Evolutionary conservation across 2,797 vertebrate species (phyloP).

Genomic region (Centroberyx gerrardi): DNA sequence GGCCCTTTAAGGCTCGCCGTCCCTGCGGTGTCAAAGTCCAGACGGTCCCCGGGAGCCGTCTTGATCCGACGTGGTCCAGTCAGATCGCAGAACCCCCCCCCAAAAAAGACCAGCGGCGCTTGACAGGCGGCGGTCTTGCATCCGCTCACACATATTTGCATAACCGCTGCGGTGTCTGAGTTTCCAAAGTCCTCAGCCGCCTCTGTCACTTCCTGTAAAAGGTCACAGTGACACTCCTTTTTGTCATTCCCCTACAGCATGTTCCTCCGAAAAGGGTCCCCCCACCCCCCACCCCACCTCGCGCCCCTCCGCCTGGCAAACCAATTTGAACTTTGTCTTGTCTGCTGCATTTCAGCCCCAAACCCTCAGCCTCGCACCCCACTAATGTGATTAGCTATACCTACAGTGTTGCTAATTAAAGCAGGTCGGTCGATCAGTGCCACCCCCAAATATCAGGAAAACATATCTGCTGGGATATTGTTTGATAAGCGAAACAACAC

Average conservation of each 20-base stretch:
- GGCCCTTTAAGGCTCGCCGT: background rate
- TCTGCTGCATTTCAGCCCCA: too few relatives aligned
- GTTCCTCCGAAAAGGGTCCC: constrained; percentile 43
- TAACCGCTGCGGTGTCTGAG: background rate
- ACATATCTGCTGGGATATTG: constrained; percentile 52
- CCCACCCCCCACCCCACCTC: constrained; percentile 3
- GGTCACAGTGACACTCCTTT: constrained; percentile 53
- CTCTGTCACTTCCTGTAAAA: constrained; percentile 41
- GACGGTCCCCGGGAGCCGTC: background rate
- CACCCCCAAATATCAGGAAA: constrained; percentile 40
- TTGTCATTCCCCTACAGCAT: constrained; percentile 52
- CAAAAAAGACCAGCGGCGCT: background rate
- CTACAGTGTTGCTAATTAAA: constrained; percentile 37
- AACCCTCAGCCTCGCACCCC: too few relatives aligned
- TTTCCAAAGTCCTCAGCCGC: constrained; percentile 33
- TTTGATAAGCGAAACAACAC: constrained; percentile 49
- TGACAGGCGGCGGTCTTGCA: background rate
- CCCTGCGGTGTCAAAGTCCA: background rate
- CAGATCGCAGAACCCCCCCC: background rate
- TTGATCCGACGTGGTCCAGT: background rate
- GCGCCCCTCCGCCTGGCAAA: too few relatives aligned
- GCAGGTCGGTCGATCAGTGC: constrained; percentile 22
- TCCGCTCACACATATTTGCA: constrained; percentile 28
- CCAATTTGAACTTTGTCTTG: too few relatives aligned
- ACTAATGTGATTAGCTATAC: background rate